Evolutionary conservation across 2,113 vertebrate species (phyloP).

Genomic region (Sebastes schlegelii): DNA sequence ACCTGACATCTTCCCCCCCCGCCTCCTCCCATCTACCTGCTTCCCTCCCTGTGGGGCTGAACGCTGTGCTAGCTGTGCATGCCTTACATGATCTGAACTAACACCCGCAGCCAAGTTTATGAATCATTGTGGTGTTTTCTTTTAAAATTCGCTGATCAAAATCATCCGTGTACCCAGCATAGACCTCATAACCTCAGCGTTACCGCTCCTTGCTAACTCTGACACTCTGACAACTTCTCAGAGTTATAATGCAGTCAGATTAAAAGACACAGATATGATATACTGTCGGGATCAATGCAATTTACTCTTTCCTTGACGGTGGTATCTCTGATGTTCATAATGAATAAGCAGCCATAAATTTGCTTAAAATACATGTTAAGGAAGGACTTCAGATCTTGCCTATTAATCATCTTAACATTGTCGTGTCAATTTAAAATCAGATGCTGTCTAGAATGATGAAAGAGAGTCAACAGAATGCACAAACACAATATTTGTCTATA

Average conservation of each 20-base stretch:
- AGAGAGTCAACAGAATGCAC: too few relatives aligned
- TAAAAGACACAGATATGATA: too few relatives aligned
- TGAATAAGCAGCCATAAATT: not conserved
- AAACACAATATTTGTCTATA: too few relatives aligned
- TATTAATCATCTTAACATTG: too few relatives aligned
- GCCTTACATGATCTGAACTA: conserved; percentile 32
- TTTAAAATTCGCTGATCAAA: too few relatives aligned
- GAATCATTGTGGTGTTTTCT: not conserved
- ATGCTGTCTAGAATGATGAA: too few relatives aligned
- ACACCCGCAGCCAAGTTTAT: conserved; percentile 10
- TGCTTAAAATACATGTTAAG: not conserved
- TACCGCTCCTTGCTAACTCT: too few relatives aligned
- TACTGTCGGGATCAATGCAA: too few relatives aligned
- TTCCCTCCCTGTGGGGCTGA: conserved; percentile 46
- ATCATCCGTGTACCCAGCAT: not conserved
- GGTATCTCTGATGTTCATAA: not conserved
- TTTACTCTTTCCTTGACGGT: too few relatives aligned
- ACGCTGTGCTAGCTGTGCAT: conserved; percentile 46
- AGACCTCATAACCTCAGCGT: not conserved
- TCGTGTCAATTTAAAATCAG: too few relatives aligned
- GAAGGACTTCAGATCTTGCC: not conserved
- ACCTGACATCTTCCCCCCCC: not conserved
- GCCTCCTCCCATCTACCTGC: conserved; percentile 42
- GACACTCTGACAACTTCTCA: too few relatives aligned
- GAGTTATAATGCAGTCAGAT: too few relatives aligned